Base-by-base conservation (phyloP, 1,140 invertebrate genomes). In the Bursaphelenchus mucronatus region DNA sequence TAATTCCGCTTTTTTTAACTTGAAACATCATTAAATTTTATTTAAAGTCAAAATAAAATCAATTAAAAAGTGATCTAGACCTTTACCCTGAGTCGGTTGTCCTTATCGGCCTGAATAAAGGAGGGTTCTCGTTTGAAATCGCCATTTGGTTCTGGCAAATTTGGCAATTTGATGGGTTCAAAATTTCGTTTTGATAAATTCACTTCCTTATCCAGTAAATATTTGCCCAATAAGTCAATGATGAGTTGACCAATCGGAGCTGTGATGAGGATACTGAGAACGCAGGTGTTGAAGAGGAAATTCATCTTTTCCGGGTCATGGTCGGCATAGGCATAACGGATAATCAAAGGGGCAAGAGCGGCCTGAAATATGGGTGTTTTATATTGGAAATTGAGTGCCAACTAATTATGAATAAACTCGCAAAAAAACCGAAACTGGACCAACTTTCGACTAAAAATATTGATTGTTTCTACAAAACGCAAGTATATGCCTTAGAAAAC, bases 241-340 rank as follows among this genome's bases (percentile, higher is more conserved):
- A 75, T 45, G 41, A 75, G 61, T 67, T 73, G 71, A 17, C 71
- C 71, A 30, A 69, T 58, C 40, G 71, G 73, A 15, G 71, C 71
- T 19, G 71, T 73, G 46, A 73, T 44, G 17, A 73, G 21, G 46
- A 73, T 73, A 62, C 56, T 70, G 9, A 76, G 44, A 64, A 76
- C 59, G 57, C 74, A 73, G 8, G 74, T 73, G 44, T 73, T 63
- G 13, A 73, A 55, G 47, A 71, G 46, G 45, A 57, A 61, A 44
- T 65, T 73, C 56, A 46, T 58, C 46, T 56, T 55, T 30, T 66
- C 44, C 4, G 41, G 9, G 44, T 45, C 64, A 13, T 39, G 17
- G 19, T 45, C 49, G 49, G 39, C 15, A 39, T 17, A 52, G 39
- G 43, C 30, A 55, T 57, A 75, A n/a, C 70, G 15, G 52, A 61